Evolutionary conservation across 35 echinoderm and acorn worm species (phyloP).

Genomic region (Ophioderma brevispina): DNA sequence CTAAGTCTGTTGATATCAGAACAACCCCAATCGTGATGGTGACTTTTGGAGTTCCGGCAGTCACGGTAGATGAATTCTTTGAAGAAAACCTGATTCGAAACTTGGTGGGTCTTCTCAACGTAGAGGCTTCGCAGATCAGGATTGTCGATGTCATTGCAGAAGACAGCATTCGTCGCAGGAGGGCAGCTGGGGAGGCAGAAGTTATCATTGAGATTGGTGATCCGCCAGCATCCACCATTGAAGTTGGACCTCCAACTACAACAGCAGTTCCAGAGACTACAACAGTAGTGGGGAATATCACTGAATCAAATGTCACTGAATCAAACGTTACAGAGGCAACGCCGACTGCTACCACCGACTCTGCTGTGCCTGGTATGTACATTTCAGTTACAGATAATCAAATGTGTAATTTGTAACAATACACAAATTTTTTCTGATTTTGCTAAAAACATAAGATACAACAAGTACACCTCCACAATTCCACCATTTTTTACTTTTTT

Average conservation of each 20-base stretch:
- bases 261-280: background rate
- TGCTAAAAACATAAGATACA: no score
- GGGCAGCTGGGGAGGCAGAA: slow-evolving; percentile 44
- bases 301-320: background rate
- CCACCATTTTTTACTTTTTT: no score
- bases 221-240: slow-evolving; percentile 45
- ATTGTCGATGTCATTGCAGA: slow-evolving; percentile 86
- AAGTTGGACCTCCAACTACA: background rate
- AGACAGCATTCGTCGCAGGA: slow-evolving; percentile 37
- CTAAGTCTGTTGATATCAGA: slow-evolving; percentile 52
- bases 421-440: no score
- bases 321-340: background rate
- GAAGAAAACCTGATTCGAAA: slow-evolving; percentile 93
- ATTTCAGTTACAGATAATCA: no score
- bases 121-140: slow-evolving; percentile 69
- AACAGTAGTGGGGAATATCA: background rate
- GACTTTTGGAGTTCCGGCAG: slow-evolving; percentile 80
- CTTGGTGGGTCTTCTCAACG: slow-evolving; percentile 65
- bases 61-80: slow-evolving; percentile 87
- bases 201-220: slow-evolving; percentile 85
- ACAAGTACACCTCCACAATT: no score
- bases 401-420: no score
- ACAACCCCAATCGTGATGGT: slow-evolving; percentile 88
- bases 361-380: no score
- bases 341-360: background rate